Conservation (phyloP, 1,140 invertebrate genomes). For the Drosophila teissieri region DNA sequence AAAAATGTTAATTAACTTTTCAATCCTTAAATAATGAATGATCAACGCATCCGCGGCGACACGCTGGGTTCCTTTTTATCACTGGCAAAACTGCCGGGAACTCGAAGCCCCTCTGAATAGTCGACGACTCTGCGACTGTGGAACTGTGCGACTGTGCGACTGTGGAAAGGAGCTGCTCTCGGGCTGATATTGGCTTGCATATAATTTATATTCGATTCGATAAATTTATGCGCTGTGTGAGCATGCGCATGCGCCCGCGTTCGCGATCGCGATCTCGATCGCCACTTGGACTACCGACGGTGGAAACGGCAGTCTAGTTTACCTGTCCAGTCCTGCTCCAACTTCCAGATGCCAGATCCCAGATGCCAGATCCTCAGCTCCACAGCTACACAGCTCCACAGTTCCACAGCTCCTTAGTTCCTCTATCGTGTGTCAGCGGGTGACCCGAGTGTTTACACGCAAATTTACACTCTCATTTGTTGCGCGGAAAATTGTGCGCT, state of each 20-base stretch:
- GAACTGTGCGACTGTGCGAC: too few relatives aligned
- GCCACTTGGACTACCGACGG: constrained; percentile 56
- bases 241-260: constrained; percentile 66
- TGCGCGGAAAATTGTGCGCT: constrained; percentile 75
- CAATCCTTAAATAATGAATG: constrained; percentile 85
- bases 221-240: constrained; percentile 80
- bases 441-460: constrained; percentile 84
- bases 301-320: constrained; percentile 54
- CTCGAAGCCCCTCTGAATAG: neutral
- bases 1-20: constrained; percentile 85
- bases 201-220: constrained; percentile 82
- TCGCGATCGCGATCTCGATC: constrained; percentile 11
- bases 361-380: neutral
- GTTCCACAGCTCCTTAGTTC: constrained; percentile 20
- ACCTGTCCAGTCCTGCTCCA: constrained; percentile 43
- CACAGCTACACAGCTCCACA: constrained; percentile 2
- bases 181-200: constrained; percentile 78
- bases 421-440: constrained; percentile 78
- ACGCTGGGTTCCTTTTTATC: constrained; percentile 84
- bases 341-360: constrained; percentile 14
- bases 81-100: constrained; percentile 44
- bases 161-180: constrained; percentile 33
- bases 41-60: constrained; percentile 84
- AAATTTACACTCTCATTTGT: constrained; percentile 85
- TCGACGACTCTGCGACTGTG: too few relatives aligned